Evolutionary conservation across 35 echinoderm and acorn worm genomes (phyloP), one percentile per base, ranked within the genome.

Genomic region (Acanthaster planci): DNA sequence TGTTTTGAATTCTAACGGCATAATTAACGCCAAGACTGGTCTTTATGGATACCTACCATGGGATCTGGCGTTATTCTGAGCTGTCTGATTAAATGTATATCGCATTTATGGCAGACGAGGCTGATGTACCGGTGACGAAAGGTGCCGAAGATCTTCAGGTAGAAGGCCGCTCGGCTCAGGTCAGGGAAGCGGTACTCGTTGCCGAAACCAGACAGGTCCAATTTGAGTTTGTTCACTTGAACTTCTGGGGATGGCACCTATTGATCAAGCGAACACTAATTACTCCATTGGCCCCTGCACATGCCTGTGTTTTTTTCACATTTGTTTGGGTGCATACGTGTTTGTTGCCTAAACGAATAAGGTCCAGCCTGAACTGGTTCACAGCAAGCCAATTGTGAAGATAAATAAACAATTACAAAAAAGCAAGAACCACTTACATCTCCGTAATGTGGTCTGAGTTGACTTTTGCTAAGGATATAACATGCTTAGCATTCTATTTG

Each of bases 91-190:
- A 98, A 42, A 80, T 98, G 90, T 0, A 91, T 94, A 19, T 93
- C 95, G n/a, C 84, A 84, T 78, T 93, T 89, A 8, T 93, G 88
- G 84, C 95, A 98, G 18, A 90, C 67, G 0, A 98, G 60, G 10
- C 85, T 75, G 31, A 98, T 87, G 88, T 93, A 91, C 8, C 95
- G 79, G 77, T 98, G 89, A 0, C 95, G 79, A 38, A 91, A 93
- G n/a, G 95, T 98, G 39, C 95, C 95, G 52, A 94, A 98, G 7
- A 98, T 93, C 67, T 98, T 98, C 47, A 98, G 72, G 55, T 91
- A 85, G 82, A 98, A 98, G 12, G 92, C 89, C 19, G 91, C 86
- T 64, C 80, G 86, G 54, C 36, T 89, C 9, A 93, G 78, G 53
- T 98, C 95, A 37, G 95, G 95, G 52, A 91, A 23, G 37, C 91